A percentile compares a stretch with the other conserved stretches of the same genome.
phyloP scores from a whole-genome alignment of 2,113 vertebrate genomes.

The Cynocephalus volans region DNA sequence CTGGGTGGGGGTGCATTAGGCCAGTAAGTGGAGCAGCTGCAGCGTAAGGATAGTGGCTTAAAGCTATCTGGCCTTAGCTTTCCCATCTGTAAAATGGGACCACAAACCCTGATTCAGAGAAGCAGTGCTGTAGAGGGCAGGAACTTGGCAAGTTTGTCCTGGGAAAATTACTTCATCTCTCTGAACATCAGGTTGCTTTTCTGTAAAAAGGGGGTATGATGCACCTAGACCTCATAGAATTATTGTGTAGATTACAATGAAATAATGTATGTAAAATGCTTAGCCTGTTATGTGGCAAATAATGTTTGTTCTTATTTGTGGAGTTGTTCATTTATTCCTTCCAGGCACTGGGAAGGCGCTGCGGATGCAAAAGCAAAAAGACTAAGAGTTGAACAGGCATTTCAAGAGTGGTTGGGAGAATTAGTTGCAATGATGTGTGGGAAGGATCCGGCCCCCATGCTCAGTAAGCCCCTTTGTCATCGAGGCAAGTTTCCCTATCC shows the following conservation, averaged over 20 bases:
- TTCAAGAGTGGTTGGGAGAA: background rate
- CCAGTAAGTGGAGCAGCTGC: background rate
- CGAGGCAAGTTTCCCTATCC: background rate
- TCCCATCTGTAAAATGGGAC: background rate
- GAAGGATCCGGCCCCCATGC: background rate
- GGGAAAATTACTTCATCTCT: background rate
- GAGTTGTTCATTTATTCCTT: background rate
- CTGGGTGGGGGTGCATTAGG: rapidly evolving
- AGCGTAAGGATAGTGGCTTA: background rate
- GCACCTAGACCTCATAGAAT: background rate
- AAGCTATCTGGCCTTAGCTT: background rate
- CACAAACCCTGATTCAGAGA: background rate
- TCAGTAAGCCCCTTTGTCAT: background rate
- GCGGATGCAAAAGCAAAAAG: background rate
- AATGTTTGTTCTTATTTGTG: background rate
- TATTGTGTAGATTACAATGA: background rate
- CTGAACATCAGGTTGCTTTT: background rate
- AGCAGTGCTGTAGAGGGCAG: background rate
- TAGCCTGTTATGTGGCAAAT: background rate
- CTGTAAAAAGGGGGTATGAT: background rate
- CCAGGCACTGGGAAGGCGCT: background rate
- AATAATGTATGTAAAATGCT: background rate
- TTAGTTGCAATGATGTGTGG: rapidly evolving
- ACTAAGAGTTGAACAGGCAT: background rate
- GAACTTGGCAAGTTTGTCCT: background rate